Evolutionary conservation across 2,888 invertebrate genomes (phyloP).

Genomic region (Furcula furcula): DNA sequence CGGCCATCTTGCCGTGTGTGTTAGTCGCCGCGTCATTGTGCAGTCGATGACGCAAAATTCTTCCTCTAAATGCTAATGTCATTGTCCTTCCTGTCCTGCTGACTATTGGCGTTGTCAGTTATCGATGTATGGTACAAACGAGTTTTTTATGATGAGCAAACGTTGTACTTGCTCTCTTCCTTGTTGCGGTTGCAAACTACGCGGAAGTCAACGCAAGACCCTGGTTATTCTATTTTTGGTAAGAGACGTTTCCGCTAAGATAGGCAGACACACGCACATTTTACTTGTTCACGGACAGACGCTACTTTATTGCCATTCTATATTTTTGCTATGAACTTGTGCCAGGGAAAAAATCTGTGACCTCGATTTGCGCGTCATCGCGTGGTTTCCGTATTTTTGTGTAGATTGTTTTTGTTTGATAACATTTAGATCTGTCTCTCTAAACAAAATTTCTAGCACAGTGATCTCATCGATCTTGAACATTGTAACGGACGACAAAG

Average conservation of each 20-base stretch:
- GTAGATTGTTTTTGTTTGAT: constrained; percentile 40
- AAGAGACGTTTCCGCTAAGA: constrained; percentile 56
- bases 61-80: constrained; percentile 68
- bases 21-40: constrained; percentile 71
- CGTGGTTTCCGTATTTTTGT: constrained; percentile 45
- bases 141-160: constrained; percentile 26
- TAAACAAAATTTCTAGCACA: constrained; percentile 6
- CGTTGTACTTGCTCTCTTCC: constrained; percentile 39
- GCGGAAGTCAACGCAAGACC: constrained; percentile 65
- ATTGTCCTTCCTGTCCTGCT: constrained; percentile 61
- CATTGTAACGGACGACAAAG: too few relatives aligned
- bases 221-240: constrained; percentile 74
- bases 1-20: constrained; percentile 77
- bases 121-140: constrained; percentile 30
- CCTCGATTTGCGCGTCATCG: constrained; percentile 42
- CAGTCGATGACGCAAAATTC: constrained; percentile 63
- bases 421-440: constrained; percentile 15
- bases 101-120: constrained; percentile 42
- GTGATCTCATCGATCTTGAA: constrained; percentile 8
- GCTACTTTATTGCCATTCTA: constrained; percentile 31
- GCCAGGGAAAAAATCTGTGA: constrained; percentile 44
- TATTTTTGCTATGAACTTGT: constrained; percentile 32
- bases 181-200: constrained; percentile 52
- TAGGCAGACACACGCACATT: constrained; percentile 30
- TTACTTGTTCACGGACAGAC: constrained; percentile 22